Conservation (phyloP, 2,888 invertebrate species). For the Diogma glabrata region DNA sequence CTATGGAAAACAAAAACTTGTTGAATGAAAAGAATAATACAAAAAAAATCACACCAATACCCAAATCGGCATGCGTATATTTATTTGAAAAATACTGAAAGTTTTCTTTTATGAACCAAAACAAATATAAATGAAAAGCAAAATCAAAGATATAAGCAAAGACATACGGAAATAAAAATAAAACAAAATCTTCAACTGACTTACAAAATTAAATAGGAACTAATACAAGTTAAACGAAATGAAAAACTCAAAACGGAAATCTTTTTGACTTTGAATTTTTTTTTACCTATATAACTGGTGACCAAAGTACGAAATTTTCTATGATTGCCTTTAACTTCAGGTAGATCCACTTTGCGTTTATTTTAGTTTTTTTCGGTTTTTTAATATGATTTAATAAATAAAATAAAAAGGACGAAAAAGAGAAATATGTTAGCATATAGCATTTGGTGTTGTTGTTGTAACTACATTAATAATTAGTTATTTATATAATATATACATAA, state of each 20-base stretch:
- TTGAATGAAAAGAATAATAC: too few relatives aligned
- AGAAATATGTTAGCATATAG: too few relatives aligned
- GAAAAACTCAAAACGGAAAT: background rate
- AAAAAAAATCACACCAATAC: too few relatives aligned
- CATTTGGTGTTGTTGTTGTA: too few relatives aligned
- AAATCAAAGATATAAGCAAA: background rate
- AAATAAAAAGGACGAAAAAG: slow-evolving; percentile 4
- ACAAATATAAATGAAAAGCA: background rate
- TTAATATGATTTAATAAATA: background rate
- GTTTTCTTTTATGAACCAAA: background rate
- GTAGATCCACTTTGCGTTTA: slow-evolving; percentile 77
- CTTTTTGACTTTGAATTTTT: background rate
- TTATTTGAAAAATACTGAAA: too few relatives aligned
- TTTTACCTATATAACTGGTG: slow-evolving; percentile 97
- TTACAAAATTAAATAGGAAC: background rate
- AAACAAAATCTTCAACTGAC: background rate
- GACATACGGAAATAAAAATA: background rate
- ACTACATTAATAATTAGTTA: too few relatives aligned
- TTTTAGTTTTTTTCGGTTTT: slow-evolving; percentile 16
- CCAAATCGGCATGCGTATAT: too few relatives aligned
- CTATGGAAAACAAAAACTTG: too few relatives aligned
- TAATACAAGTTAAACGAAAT: background rate
- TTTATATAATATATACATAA: too few relatives aligned
- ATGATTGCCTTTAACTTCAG: slow-evolving; percentile 96
- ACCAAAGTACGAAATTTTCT: slow-evolving; percentile 99